A percentile compares a stretch with the other conserved stretches of the same genome.
These are phyloP conservation scores for Hydrolagus affinis DNA, from an alignment of 2,113 vertebrate species.

Conservation along the genomic window DNA sequence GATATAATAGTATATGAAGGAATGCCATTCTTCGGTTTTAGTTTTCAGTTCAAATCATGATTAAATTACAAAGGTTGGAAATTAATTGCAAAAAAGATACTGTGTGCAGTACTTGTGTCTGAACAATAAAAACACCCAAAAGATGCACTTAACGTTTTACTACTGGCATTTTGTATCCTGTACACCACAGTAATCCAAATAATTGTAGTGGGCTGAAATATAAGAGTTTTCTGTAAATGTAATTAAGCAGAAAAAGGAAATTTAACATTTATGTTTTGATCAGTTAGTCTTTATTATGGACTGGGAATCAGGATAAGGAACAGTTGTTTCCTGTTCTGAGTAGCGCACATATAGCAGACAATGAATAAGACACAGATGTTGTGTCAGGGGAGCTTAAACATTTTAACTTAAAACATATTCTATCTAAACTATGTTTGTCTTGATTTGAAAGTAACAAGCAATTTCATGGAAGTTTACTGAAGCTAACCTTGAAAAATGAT, in stretches of 20 bases:
- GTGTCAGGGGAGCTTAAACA: constrained; percentile 32
- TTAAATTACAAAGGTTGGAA: background rate
- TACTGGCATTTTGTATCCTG: background rate
- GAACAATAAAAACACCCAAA: too few species aligned
- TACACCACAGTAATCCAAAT: constrained; percentile 14
- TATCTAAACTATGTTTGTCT: background rate
- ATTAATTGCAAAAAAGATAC: background rate
- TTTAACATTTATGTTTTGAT: background rate
- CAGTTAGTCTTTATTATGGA: background rate
- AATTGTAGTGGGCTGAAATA: constrained; percentile 9
- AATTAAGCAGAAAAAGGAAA: constrained; percentile 28
- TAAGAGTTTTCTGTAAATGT: constrained; percentile 12
- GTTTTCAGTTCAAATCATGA: background rate
- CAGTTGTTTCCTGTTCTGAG: constrained; percentile 32
- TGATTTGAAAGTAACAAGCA: background rate
- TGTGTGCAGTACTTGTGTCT: background rate
- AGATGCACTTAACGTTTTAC: background rate
- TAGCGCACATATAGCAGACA: constrained; percentile 30
- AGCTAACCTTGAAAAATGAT: too few species aligned
- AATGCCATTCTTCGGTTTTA: too few species aligned
- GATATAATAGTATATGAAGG: too few species aligned
- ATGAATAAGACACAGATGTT: constrained; percentile 40
- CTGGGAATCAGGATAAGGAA: constrained; percentile 29
- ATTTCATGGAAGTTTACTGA: background rate
- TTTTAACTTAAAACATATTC: constrained; percentile 21